These are phyloP conservation scores for Cephus nigrinus DNA, from an alignment of 2,888 invertebrate genomes.

Conservation along the genomic window DNA sequence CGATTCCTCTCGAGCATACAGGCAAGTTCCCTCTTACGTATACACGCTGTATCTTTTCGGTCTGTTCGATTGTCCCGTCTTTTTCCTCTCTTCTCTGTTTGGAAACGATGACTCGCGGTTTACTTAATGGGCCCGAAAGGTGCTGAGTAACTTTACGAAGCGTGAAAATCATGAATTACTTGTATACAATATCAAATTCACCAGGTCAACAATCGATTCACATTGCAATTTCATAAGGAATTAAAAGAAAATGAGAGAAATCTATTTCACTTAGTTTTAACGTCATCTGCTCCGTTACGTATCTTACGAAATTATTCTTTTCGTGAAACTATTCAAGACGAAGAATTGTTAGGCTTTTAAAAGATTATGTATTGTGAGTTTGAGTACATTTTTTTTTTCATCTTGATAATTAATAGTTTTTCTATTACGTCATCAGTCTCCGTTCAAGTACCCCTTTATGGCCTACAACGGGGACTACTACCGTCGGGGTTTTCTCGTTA, in stretches of 20 bases:
- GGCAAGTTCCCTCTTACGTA: background rate
- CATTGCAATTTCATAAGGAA: background rate
- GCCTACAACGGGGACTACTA: background rate
- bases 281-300: background rate
- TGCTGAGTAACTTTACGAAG: background rate
- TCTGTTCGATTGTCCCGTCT: background rate
- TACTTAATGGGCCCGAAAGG: background rate
- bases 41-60: background rate
- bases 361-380: background rate
- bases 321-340: background rate
- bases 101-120: background rate
- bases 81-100: background rate
- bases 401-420: background rate
- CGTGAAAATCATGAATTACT: background rate
- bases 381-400: background rate
- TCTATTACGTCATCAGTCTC: background rate
- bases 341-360: background rate
- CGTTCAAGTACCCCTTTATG: background rate
- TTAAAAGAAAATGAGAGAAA: background rate
- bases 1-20: background rate
- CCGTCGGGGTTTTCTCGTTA: background rate
- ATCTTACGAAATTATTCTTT: background rate
- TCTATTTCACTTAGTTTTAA: background rate
- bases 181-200: background rate
- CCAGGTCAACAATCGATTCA: background rate